These are phyloP conservation scores for Harmothoe impar DNA, from an alignment of 2,888 invertebrate species.

Conservation along the genomic window DNA sequence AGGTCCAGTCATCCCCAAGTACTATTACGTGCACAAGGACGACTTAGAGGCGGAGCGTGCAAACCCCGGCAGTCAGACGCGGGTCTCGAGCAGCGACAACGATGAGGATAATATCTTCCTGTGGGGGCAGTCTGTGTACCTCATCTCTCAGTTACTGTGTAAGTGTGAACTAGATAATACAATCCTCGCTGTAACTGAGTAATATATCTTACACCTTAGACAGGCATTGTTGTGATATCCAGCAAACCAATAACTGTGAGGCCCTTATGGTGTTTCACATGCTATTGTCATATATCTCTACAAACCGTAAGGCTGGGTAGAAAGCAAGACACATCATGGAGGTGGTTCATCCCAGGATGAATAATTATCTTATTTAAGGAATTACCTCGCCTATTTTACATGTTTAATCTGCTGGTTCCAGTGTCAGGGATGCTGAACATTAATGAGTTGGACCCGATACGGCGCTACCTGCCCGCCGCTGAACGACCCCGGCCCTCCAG, in stretches of 20 bases:
- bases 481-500: conserved; percentile 95
- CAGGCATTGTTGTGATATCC: not conserved
- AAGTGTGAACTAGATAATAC: no score
- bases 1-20: conserved; percentile 97
- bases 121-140: conserved; percentile 98
- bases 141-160: conserved; percentile 93
- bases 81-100: conserved; percentile 86
- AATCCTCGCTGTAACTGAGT: no score
- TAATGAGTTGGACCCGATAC: conserved; percentile 97
- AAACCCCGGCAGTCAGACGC: conserved; percentile 88
- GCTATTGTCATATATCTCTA: no score
- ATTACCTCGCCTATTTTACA: no score
- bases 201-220: no score
- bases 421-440: conserved; percentile 94
- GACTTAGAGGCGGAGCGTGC: conserved; percentile 89
- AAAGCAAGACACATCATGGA: no score
- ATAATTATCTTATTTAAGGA: no score
- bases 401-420: no score
- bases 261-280: not conserved
- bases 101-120: conserved; percentile 87
- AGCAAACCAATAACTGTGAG: not conserved
- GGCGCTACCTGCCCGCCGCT: conserved; percentile 97
- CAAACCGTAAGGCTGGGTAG: no score
- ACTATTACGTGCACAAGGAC: conserved; percentile 92
- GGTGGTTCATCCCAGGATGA: no score